A percentile compares a stretch with the other conserved stretches of the same genome.
Conservation (phyloP, 1,140 invertebrate species). For the Caenorhabditis brenneri region DNA sequence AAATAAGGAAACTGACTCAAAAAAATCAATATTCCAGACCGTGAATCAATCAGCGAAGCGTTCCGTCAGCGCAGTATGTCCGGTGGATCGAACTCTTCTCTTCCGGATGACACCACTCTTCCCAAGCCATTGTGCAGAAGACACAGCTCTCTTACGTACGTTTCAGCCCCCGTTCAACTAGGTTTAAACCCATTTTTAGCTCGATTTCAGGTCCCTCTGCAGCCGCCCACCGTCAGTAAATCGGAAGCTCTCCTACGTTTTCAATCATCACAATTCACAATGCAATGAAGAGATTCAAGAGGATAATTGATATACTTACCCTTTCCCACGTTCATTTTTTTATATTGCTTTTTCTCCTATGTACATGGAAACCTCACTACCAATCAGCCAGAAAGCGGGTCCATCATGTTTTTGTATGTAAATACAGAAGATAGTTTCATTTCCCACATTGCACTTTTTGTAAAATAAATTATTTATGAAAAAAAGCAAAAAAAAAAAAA, state of each 20-base stretch:
- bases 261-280: conserved; percentile 14
- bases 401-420: neutral
- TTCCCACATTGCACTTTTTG: neutral
- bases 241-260: conserved; percentile 45
- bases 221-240: conserved; percentile 42
- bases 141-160: conserved; percentile 38
- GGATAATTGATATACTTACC: neutral
- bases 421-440: neutral
- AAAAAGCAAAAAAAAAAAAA: neutral
- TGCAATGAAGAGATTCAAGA: neutral
- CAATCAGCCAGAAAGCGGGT: conserved; percentile 11
- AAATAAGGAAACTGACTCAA: no score
- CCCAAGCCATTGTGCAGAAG: conserved; percentile 55
- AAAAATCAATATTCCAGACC: neutral
- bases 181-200: neutral
- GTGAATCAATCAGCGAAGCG: conserved; percentile 1
- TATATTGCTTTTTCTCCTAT: neutral
- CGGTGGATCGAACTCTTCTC: conserved; percentile 41
- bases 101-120: conserved; percentile 45
- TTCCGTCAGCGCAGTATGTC: conserved; percentile 48
- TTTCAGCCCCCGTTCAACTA: neutral
- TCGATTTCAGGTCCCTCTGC: neutral
- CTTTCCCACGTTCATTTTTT: neutral
- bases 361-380: conserved; percentile 18
- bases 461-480: neutral